Percentiles rank a stretch among this genome's conserved stretches.
Evolutionary conservation across 2,888 invertebrate species (phyloP).

Genomic region (Melikaiella ostensackeni): DNA sequence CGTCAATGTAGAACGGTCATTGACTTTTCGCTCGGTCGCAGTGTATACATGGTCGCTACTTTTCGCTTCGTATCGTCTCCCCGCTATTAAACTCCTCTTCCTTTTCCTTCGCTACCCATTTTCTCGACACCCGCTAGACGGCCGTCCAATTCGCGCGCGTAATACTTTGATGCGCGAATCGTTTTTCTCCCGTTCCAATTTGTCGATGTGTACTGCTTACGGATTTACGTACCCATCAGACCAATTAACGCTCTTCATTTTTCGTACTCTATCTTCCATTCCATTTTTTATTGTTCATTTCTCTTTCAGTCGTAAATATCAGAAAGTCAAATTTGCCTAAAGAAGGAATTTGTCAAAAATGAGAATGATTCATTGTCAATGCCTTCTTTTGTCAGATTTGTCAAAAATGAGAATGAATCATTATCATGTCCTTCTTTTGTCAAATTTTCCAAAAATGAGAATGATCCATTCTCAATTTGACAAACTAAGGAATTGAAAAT

Average conservation of each 20-base stretch:
- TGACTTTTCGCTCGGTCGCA: constrained; percentile 67
- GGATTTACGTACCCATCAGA: constrained; percentile 5
- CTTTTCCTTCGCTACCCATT: constrained; percentile 47
- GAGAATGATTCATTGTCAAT: no score
- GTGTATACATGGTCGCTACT: constrained; percentile 52
- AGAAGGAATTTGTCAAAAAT: no score
- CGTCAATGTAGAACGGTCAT: constrained; percentile 78
- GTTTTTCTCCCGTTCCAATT: constrained; percentile 43
- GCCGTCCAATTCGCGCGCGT: constrained; percentile 43
- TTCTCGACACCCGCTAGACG: constrained; percentile 53
- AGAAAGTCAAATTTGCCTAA: no score
- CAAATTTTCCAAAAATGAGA: no score
- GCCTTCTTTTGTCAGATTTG: no score
- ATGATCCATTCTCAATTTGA: no score
- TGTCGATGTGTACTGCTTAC: constrained; percentile 37
- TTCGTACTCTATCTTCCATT: constrained; percentile 37
- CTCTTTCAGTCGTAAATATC: neutral
- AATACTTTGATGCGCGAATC: constrained; percentile 44
- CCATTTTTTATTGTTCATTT: neutral
- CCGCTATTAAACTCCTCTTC: constrained; percentile 42
- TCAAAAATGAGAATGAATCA: no score
- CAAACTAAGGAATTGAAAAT: no score
- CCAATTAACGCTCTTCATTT: constrained; percentile 40
- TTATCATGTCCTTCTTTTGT: no score
- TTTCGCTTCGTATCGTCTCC: constrained; percentile 32